phyloP scores from a whole-genome alignment of 2,113 vertebrate species.

The Myotis lucifugus region DNA sequence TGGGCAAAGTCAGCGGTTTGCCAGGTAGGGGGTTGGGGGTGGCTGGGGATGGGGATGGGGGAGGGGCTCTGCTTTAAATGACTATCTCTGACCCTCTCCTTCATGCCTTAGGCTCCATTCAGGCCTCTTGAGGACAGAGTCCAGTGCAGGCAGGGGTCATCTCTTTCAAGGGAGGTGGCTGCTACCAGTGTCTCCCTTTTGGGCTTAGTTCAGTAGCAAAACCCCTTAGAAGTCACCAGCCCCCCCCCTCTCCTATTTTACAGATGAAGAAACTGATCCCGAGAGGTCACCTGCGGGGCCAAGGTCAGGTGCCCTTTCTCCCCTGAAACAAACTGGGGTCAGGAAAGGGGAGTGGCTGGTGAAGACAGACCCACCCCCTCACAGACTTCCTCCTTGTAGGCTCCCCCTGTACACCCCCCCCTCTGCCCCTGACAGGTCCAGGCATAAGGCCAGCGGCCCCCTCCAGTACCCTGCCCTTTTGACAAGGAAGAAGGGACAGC shows the following conservation, averaged over 20 bases:
- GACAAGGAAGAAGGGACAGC: neutral
- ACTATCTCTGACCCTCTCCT: neutral
- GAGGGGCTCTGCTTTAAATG: neutral
- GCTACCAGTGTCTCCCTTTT: neutral
- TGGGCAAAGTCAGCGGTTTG: neutral
- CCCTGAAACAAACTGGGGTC: neutral
- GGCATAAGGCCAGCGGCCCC: neutral
- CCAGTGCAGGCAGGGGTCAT: neutral
- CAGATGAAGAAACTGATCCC: neutral
- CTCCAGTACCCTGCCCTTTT: neutral
- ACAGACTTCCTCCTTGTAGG: neutral
- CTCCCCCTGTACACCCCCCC: neutral
- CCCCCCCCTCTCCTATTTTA: neutral
- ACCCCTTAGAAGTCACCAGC: neutral
- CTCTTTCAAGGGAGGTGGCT: neutral
- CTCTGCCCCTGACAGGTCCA: neutral
- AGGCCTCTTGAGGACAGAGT: neutral
- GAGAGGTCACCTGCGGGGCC: neutral
- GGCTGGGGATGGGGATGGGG: neutral
- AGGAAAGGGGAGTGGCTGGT: slow-evolving; percentile 38
- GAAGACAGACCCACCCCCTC: slow-evolving; percentile 70
- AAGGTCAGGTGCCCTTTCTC: slow-evolving; percentile 55
- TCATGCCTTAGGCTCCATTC: neutral
- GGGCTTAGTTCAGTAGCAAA: neutral
- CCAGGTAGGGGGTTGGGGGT: neutral